phyloP scores from a whole-genome alignment of 2,113 vertebrate species.

The Tetrax tetrax region DNA sequence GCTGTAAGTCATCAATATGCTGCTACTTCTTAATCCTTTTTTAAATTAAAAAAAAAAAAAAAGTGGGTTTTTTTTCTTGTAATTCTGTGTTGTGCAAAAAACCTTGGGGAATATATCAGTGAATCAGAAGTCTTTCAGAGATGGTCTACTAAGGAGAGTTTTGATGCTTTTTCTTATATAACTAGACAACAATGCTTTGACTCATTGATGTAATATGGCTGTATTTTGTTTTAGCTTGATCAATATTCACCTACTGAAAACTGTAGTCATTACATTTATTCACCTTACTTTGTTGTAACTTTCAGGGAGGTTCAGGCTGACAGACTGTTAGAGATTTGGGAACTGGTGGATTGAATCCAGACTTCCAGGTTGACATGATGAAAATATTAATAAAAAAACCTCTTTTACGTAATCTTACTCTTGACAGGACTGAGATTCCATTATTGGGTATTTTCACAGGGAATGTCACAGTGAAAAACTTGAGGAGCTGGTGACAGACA shows the following conservation, averaged over 20 bases:
- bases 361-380: background rate
- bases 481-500: background rate
- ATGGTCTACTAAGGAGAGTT: background rate
- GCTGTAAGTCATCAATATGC: background rate
- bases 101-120: background rate
- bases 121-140: background rate
- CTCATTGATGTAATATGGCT: background rate
- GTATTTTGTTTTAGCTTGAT: background rate
- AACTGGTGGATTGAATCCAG: background rate
- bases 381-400: background rate
- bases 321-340: background rate
- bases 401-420: background rate
- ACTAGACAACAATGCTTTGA: background rate
- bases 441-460: background rate
- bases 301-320: background rate
- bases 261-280: background rate
- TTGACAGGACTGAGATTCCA: background rate
- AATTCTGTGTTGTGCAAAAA: background rate
- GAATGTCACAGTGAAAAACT: background rate
- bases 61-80: background rate
- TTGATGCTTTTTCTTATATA: background rate
- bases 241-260: background rate
- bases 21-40: background rate
- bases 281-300: background rate
- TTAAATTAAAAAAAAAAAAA: background rate